These are phyloP conservation scores for Rousettus leschenaultii DNA, from an alignment of 2,113 vertebrate genomes.

Conservation along the genomic window DNA sequence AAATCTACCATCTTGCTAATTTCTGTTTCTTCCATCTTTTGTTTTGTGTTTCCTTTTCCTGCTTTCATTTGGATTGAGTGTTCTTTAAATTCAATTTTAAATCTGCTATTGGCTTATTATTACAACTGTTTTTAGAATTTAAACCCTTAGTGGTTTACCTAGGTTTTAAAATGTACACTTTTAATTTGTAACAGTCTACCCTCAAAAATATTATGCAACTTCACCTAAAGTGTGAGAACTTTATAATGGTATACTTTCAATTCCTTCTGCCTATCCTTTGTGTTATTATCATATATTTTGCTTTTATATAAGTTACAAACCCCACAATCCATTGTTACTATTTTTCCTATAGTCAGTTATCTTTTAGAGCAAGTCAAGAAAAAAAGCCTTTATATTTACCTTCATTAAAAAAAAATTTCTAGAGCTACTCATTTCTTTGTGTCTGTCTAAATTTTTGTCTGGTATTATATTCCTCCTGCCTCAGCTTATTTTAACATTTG, in stretches of 20 bases:
- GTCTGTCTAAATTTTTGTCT: background rate
- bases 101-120: background rate
- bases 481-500: background rate
- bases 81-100: background rate
- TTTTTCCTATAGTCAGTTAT: background rate
- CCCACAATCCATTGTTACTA: background rate
- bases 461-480: background rate
- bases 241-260: background rate
- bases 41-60: background rate
- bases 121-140: background rate
- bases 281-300: background rate
- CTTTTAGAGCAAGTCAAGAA: background rate
- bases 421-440: background rate
- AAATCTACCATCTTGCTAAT: background rate
- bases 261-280: background rate
- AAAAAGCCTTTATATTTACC: background rate
- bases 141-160: background rate
- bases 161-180: background rate
- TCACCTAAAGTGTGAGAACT: background rate
- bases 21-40: background rate
- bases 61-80: background rate
- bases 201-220: background rate
- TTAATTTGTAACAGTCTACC: background rate
- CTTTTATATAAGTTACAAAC: background rate
- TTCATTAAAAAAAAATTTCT: background rate